Evolutionary conservation across 2,888 invertebrate genomes (phyloP), one percentile per base, ranked within the genome.

Genomic region (Drosophila pseudotakahashii): DNA sequence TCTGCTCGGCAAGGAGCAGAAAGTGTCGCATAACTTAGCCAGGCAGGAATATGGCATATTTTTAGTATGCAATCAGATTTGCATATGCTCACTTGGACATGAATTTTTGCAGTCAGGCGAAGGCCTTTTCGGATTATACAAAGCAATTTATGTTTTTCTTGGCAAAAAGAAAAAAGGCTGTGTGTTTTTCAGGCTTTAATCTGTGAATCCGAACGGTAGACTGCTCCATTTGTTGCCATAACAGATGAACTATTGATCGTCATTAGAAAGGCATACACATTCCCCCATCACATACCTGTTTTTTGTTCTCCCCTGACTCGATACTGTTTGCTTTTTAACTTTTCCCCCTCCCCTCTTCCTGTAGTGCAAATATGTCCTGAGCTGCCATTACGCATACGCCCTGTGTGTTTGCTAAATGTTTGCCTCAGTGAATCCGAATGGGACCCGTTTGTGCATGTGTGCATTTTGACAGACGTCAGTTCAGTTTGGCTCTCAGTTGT

Each of bases 331-430:
- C 52, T 39, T 61, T 63, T 36, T 14, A 39, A 39, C 52, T 26
- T 47, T 45, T 16, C 37, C 19, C 32, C 19, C 23, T 19, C 0
- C 19, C 19, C 26, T n/a, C 26, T 26, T 26, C 26, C 10, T 1
- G 44, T 32, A 50, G 32, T 36, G 61, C 50, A 61, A 62, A 44
- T 63, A 44, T 54, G 39, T 60, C 44, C 53, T 66, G 66, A 53
- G 53, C 47, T 61, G 45, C 26, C 53, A 66, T 61, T 72, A 75
- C 75, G 75, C 64, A 84, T 80, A 82, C 84, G 82, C 68, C 69
- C 71, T 54, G 71, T 63, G 67, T 78, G 79, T 26, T 26, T 26
- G 26, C 26, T 6, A 26, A 26, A 26, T 54, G 61, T 41, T 68
- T 74, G 74, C 71, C 60, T 55, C 78, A 76, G 41, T 73, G 64